Percentiles rank a stretch among this genome's conserved stretches.
Conservation (phyloP, 2,888 invertebrate species). For the Lasioglossum vierecki region DNA sequence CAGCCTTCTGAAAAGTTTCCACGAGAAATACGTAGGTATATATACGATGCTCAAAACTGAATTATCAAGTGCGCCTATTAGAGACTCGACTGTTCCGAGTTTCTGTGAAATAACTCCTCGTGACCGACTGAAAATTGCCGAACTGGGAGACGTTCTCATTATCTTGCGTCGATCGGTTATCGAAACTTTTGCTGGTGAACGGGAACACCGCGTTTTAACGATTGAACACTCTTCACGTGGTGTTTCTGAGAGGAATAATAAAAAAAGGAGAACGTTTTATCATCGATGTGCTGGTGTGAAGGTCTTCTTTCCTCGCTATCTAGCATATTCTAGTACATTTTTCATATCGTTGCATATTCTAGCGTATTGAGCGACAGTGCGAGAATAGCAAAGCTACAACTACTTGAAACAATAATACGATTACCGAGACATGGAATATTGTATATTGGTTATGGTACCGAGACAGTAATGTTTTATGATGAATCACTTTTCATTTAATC, state of each 20-base stretch:
- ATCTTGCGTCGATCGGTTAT: neutral
- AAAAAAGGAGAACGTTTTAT: too few species aligned
- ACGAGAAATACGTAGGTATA: neutral
- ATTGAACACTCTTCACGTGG: neutral
- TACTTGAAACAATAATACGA: too few species aligned
- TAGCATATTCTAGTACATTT: neutral
- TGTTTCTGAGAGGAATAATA: too few species aligned
- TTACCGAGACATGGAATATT: neutral
- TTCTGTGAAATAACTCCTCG: constrained; percentile 19
- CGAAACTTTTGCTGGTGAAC: neutral
- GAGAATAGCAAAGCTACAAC: too few species aligned
- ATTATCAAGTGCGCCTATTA: constrained; percentile 50
- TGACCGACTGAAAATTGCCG: neutral
- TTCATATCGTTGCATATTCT: neutral
- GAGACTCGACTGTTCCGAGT: constrained; percentile 36
- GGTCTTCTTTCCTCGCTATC: too few species aligned
- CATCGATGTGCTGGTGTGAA: too few species aligned
- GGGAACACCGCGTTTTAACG: neutral
- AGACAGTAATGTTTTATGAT: too few species aligned
- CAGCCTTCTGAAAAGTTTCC: constrained; percentile 48
- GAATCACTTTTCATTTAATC: too few species aligned
- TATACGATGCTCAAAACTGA: constrained; percentile 40
- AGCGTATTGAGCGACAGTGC: too few species aligned
- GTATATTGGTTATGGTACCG: neutral
- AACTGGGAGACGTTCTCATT: neutral